These are phyloP conservation scores for Planiliza haematocheilus DNA, from an alignment of 2,113 vertebrate genomes.

Conservation along the genomic window DNA sequence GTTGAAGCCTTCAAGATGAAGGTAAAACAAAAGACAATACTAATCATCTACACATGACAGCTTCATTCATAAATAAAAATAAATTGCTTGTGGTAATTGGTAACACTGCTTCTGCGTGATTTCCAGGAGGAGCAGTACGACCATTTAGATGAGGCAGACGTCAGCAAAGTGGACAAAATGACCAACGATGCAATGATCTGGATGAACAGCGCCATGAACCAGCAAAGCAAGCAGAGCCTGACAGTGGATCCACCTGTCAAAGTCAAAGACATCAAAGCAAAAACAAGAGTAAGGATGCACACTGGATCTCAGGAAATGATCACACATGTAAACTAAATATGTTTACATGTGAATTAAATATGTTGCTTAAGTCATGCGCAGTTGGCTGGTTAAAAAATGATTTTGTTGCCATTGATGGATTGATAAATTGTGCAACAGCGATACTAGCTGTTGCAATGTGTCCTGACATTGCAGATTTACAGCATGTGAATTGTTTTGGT, in stretches of 20 bases:
- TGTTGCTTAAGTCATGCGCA: not conserved
- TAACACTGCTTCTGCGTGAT: not conserved
- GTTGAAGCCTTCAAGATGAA: conserved; percentile 94
- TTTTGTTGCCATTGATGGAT: too few species aligned
- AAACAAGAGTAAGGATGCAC: conserved; percentile 87
- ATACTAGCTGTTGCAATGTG: too few species aligned
- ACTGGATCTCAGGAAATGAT: too few species aligned
- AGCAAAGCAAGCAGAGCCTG: conserved; percentile 93
- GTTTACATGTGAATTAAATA: not conserved
- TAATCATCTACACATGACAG: not conserved
- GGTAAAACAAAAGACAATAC: conserved; percentile 83
- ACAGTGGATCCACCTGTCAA: conserved; percentile 89
- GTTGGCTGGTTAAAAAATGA: not conserved
- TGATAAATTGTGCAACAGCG: too few species aligned
- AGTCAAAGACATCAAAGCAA: conserved; percentile 90
- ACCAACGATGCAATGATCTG: conserved; percentile 92
- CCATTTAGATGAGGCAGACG: conserved; percentile 91
- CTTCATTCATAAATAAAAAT: too few species aligned
- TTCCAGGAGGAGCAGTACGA: conserved; percentile 92
- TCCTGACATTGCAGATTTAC: too few species aligned
- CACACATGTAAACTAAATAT: too few species aligned
- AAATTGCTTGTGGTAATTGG: not conserved
- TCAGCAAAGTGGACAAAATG: conserved; percentile 91
- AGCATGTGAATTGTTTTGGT: too few species aligned
- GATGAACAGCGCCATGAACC: conserved; percentile 97